These are phyloP conservation scores for Saguinus imperator DNA, from an alignment of 2,113 vertebrate species.

Conservation along the genomic window DNA sequence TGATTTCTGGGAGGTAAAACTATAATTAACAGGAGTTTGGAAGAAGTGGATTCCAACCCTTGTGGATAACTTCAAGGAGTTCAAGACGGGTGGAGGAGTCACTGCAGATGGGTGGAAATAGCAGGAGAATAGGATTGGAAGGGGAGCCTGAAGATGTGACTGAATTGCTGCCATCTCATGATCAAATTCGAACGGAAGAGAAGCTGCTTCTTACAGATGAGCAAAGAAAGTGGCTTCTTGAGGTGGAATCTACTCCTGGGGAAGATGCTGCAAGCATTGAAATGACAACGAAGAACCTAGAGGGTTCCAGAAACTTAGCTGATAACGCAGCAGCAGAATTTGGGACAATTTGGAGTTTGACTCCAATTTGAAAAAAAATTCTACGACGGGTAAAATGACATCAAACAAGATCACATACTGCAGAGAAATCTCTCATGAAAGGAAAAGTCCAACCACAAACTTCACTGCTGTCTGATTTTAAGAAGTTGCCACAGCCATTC, in stretches of 20 bases:
- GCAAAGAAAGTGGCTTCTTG: background rate
- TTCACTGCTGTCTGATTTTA: background rate
- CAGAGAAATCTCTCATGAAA: background rate
- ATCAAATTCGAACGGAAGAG: background rate
- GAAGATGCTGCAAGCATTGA: background rate
- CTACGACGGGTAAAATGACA: background rate
- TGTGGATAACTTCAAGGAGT: background rate
- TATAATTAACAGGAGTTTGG: background rate
- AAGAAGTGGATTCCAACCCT: background rate
- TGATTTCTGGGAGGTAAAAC: background rate
- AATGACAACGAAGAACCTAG: background rate
- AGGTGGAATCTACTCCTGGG: background rate
- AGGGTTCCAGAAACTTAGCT: background rate
- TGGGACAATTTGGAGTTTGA: background rate
- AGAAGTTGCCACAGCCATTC: background rate
- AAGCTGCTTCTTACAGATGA: background rate
- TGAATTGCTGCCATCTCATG: background rate
- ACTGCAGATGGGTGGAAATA: background rate
- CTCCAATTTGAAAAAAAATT: background rate
- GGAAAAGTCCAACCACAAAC: background rate
- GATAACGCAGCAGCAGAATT: background rate
- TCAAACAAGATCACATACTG: background rate
- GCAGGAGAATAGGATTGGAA: background rate
- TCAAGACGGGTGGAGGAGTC: background rate
- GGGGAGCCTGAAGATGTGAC: background rate